Base-by-base conservation (phyloP, 2,797 vertebrate genomes). In the Peromyscus nudipes region DNA sequence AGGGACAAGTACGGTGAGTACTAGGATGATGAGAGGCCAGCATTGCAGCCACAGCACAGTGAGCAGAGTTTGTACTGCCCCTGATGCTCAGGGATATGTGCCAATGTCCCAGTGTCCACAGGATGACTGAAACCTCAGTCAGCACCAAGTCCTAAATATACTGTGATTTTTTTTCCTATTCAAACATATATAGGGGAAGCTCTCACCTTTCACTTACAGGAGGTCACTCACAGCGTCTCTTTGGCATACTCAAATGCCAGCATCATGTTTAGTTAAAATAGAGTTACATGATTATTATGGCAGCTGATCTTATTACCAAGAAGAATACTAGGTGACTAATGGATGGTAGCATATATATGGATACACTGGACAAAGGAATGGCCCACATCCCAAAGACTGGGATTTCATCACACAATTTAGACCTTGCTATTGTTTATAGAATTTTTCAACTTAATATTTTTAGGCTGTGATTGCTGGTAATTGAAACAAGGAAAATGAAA, bases 321-420 rank as follows among this genome's bases (percentile, higher is more conserved):
- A 27, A n/a, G 64, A 86, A 55, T 55, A 34, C 31, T 5, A 25
- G 16, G 43, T 85, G 65, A 29, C 23, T 2, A 37, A 57, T 6
- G 6, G 5, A 13, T 3, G 49, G n/a, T 6, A 55, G 16, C 17
- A 9, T 4, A 2, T 4, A 3, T 37, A 62, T n/a, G 19, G 6
- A 43, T 34, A 13, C 31, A 55, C 64, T 52, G 40, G 40, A 37
- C 21, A 25, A 69, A 69, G 21, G 21, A 69, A 17, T 12, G 5
- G 19, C 62, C 34, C 31, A 13, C 0, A 9, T 31, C 57, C 37
- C 25, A 10, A 43, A 64, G 57, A 62, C 14, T 4, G 43, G 1
- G 19, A 34, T n/a, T n/a, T 85, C 64, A 67, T 85, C n/a, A 19
- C n/a, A 34, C 3, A 13, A 31, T 21, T 77, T 85, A 55, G n/a